Evolutionary conservation across 2,113 vertebrate species (phyloP).

Genomic region (Apodemus sylvaticus): DNA sequence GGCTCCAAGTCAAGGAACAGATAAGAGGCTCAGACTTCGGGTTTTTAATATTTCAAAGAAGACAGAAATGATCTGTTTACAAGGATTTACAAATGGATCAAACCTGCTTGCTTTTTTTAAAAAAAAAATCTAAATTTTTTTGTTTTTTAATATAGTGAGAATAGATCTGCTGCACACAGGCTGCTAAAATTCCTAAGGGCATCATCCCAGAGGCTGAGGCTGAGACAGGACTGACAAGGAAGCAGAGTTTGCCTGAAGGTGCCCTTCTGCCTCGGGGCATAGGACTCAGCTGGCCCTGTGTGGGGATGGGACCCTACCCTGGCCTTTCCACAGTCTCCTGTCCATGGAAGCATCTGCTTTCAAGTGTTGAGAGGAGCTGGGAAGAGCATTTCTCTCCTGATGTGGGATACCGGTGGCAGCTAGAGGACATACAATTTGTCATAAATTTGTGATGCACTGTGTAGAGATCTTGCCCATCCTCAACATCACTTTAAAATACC

Average conservation of each 20-base stretch:
- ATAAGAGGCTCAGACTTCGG: not conserved
- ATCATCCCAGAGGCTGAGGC: not conserved
- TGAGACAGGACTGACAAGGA: not conserved
- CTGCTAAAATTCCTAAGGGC: not conserved
- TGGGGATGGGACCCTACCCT: too few relatives aligned
- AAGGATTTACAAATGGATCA: not conserved
- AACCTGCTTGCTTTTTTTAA: not conserved
- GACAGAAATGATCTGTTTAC: not conserved
- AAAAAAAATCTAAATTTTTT: not conserved
- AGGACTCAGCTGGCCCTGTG: not conserved
- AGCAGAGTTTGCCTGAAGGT: not conserved
- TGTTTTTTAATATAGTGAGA: not conserved
- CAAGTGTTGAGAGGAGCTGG: not conserved
- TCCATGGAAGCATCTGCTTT: not conserved
- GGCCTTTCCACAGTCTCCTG: not conserved
- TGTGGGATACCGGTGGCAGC: not conserved
- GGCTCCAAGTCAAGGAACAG: not conserved
- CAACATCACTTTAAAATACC: not conserved
- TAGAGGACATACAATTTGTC: not conserved
- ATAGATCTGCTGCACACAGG: not conserved
- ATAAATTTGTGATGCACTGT: not conserved
- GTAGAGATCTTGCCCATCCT: rapidly evolving
- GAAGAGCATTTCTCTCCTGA: not conserved
- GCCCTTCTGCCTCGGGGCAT: not conserved
- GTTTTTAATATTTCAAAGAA: not conserved